These are phyloP conservation scores for Otus scops DNA, from an alignment of 2,797 vertebrate genomes.

Conservation along the genomic window DNA sequence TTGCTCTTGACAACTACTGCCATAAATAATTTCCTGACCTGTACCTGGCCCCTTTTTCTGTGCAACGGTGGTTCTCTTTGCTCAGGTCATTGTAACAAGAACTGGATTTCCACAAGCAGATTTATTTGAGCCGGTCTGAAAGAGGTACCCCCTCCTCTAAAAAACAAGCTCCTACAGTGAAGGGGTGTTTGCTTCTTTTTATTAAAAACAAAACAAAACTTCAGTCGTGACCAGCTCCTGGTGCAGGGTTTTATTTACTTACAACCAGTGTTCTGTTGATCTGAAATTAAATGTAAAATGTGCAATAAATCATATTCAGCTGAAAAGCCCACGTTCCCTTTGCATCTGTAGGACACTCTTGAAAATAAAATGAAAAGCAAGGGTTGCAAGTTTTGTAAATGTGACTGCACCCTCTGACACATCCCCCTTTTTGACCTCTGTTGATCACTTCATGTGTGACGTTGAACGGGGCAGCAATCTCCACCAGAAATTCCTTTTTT, in stretches of 20 bases:
- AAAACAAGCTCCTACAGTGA: background rate
- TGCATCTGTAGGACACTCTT: background rate
- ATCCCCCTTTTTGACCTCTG: background rate
- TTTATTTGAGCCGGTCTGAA: background rate
- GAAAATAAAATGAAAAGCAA: constrained; percentile 16
- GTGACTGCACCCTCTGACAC: background rate
- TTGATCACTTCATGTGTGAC: background rate
- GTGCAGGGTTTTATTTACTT: background rate
- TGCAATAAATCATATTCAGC: constrained; percentile 10
- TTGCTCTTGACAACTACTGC: background rate
- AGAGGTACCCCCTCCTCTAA: background rate
- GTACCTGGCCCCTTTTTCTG: background rate
- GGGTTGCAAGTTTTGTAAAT: background rate
- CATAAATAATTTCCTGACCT: background rate
- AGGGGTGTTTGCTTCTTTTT: background rate
- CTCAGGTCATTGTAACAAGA: background rate
- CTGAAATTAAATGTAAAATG: background rate
- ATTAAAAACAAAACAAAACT: background rate
- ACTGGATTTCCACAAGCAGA: background rate
- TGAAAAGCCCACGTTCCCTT: background rate
- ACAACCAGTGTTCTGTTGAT: background rate
- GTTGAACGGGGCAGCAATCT: background rate
- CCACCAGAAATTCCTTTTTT: background rate
- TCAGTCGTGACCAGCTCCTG: background rate
- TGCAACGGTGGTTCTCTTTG: background rate